Base-by-base conservation (phyloP, 2,888 invertebrate genomes). In the Altica lythri region DNA sequence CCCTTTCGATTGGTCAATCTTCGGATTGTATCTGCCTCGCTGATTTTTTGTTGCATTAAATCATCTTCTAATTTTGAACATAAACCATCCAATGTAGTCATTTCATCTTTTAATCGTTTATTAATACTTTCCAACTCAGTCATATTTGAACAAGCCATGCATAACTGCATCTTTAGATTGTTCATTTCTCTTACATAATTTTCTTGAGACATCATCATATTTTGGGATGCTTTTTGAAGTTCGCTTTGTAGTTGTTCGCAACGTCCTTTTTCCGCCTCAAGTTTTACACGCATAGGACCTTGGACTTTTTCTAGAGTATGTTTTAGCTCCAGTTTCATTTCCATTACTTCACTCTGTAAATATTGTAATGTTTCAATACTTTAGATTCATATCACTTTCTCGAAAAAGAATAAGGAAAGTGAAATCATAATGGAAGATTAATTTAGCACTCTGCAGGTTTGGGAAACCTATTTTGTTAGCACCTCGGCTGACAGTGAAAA, bases 11-110 rank as follows among this genome's bases (percentile, higher is more conserved):
- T 19, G 47, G 58, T 54, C 37, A 67, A 45, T 58, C 67, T 47
- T 29, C 59, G 63, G 4, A 76, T 65, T 0, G 72, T 75, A 25
- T 73, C 73, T 1, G 73, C 73, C 60, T 77, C 76, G 19, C 68
- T 72, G 1, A 76, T 42, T 51, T 76, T 75, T 54, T 75, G 75
- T 46, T 73, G 70, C n/a, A 76, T 65, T 35, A 77, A 60, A 55
- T 75, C 74, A 3, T 73, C 69, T 51, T 76, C 72, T n/a, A 76
- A 50, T 49, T 71, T 68, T 2, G 65, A 60, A 44, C 71, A 72
- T 61, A 71, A 67, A 12, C 62, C 61, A 22, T 70, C 68, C 12
- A 73, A 53, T 4, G 65, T 57, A 13, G 59, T 53, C 61, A 66
- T 60, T 22, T 73, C 71, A 18, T 68, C 66, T 43, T 70, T 71